A percentile compares a stretch with the other conserved stretches of the same genome.
Evolutionary conservation across 2,113 vertebrate genomes (phyloP).

Genomic region (Eulemur rufifrons): DNA sequence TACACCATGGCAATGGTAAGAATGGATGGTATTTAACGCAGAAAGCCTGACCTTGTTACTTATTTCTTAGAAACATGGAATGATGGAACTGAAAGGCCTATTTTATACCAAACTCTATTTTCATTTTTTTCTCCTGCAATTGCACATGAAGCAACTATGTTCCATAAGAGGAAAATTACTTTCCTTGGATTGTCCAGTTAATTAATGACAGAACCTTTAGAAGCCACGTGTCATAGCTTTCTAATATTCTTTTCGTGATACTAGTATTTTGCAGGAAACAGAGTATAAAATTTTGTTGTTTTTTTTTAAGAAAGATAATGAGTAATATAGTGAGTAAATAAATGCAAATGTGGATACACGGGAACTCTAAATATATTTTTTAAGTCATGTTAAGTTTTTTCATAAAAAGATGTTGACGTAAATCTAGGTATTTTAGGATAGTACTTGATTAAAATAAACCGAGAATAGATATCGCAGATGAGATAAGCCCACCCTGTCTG

Average conservation of each 20-base stretch:
- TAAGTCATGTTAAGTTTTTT: not conserved
- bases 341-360: not conserved
- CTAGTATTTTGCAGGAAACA: not conserved
- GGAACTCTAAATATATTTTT: not conserved
- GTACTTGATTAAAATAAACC: not conserved
- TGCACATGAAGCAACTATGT: not conserved
- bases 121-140: not conserved
- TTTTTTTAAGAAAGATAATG: not conserved
- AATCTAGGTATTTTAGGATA: not conserved
- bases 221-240: not conserved
- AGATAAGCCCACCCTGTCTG: not conserved
- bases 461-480: not conserved
- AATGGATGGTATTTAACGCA: not conserved
- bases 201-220: not conserved
- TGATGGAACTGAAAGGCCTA: not conserved
- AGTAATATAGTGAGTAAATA: not conserved
- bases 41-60: not conserved
- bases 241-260: not conserved
- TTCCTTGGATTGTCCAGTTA: not conserved
- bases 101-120: not conserved
- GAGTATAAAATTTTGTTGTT: not conserved
- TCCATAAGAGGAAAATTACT: not conserved
- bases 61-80: not conserved
- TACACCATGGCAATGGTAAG: not conserved
- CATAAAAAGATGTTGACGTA: not conserved